Evolutionary conservation across 2,888 invertebrate species (phyloP), one percentile per base, ranked within the genome.

Genomic region (Hipparchia sbordonii): DNA sequence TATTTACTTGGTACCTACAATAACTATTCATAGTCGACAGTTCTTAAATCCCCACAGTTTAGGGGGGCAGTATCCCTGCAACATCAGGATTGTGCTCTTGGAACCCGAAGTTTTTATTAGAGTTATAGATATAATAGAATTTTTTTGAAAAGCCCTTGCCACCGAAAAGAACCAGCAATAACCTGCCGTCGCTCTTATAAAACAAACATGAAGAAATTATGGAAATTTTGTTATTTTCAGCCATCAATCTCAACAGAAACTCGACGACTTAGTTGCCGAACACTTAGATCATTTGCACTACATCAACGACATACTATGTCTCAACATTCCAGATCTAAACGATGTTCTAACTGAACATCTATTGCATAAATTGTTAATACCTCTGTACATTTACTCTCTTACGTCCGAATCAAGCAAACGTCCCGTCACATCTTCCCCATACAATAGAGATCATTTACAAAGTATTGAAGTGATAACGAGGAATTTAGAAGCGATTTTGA

Each of bases 221-320:
- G 52, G 23, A 54, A 6, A 12, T 56, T 45, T n/a, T 45, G 2
- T 80, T 77, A 79, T 80, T 95, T 94, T 77, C 92, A 98, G 98
- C 89, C 98, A 98, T 86, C 97, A 97, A 91, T 98, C 98, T 33
- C 97, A 98, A 85, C 97, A 97, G 82, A 96, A 98, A 82, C 94
- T 99, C 67, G 96, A 98, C 10, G 99, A 99, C 90, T 92, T 99
- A 77, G 98, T 99, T 2, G 99, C 99, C 0, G 99, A 99, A 90
- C 99, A 99, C 89, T 93, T 99, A 78, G 99, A 99, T 90, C 98
- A 99, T 87, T 95, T 99, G 12, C 99, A 99, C 90, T 99, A 99
- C 88, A 94, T 99, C 72, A 99, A 99, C 86, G 99, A 99, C 86
- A 99, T 99, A 81, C 95, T 99, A 33, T 96, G 97, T 83, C 95